Conservation (phyloP, 2,888 invertebrate species). For the Zootermopsis nevadensis region DNA sequence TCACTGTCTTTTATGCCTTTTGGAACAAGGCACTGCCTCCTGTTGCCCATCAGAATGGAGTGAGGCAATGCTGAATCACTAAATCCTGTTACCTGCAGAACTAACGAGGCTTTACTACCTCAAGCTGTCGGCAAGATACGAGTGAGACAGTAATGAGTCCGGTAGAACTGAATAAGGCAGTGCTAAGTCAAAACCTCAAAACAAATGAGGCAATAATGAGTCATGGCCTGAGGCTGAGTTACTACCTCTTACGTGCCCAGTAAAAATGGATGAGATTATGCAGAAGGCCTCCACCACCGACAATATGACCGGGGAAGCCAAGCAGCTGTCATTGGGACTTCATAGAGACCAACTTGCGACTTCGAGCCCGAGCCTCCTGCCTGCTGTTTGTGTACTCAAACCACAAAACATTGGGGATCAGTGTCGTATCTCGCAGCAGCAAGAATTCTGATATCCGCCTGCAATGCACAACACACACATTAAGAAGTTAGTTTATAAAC, state of each 20-base stretch:
- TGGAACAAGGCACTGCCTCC: background rate
- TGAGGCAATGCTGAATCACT: background rate
- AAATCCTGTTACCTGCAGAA: no score
- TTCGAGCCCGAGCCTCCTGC: slow-evolving; percentile 83
- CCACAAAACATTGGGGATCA: slow-evolving; percentile 93
- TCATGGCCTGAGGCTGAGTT: slow-evolving; percentile 1
- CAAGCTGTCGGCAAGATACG: background rate
- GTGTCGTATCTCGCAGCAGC: slow-evolving; percentile 86
- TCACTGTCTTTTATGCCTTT: background rate
- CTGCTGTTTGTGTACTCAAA: slow-evolving; percentile 92
- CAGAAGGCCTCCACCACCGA: slow-evolving; percentile 51
- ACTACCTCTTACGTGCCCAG: slow-evolving; percentile 53
- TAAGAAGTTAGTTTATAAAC: no score
- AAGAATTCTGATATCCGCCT: slow-evolving; percentile 89
- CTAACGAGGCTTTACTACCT: background rate
- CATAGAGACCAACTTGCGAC: slow-evolving; percentile 82
- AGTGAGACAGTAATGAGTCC: background rate
- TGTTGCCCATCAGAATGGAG: background rate
- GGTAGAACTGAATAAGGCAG: background rate
- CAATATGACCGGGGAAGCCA: slow-evolving; percentile 57
- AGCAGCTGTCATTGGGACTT: slow-evolving; percentile 85
- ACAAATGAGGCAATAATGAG: background rate
- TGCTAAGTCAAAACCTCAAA: background rate
- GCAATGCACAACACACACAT: slow-evolving; percentile 58
- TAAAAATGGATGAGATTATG: slow-evolving; percentile 52